Evolutionary conservation across 2,888 invertebrate species (phyloP), one percentile per base, ranked within the genome.

Genomic region (Bugulina stolonifera): DNA sequence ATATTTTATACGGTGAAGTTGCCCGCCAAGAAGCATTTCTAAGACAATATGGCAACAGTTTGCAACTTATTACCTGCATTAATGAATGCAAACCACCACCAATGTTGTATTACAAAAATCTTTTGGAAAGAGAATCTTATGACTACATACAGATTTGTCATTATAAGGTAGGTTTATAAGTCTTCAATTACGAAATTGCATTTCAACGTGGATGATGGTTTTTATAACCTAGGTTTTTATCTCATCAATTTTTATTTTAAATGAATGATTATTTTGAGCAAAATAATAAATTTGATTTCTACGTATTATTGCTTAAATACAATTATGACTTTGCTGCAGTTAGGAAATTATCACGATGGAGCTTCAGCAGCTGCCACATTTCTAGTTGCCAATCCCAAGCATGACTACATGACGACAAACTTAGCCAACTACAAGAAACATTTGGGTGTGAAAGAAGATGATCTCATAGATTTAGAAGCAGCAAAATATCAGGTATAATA

Each of bases 81-180:
- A 32, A n/a, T 32, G 10, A 64, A 32, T 64, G 64, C n/a, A 32
- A 32, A n/a, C 64, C 27, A 3, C 14, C 29, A 27, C 22, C 2
- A 29, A 5, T 32, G 10, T 25, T 25, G n/a, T 64, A 14, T 32
- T 64, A 64, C 32, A 10, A 22, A 14, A 32, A 34, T 29, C 64
- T 64, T 25, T 64, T 64, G 64, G 5, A 34, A 10, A 27, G 64
- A 27, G 64, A 64, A 5, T 32, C 27, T 14, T 64, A 64, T 64
- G 64, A 64, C 27, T 64, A 64, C 32, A 64, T 64, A 29, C 64
- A 64, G n/a, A 64, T 64, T 29, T 64, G 64, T 64, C 32, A 64
- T 34, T 64, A 32, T 32, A 64, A 64, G 32, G 64, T 64, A 14
- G n/a, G 64, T 14, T 5, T 5, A 5, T 57, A 5, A 14, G 10